A percentile compares a stretch with the other conserved stretches of the same genome.
Conservation (phyloP, 2,113 vertebrate genomes). For the Daubentonia madagascariensis region DNA sequence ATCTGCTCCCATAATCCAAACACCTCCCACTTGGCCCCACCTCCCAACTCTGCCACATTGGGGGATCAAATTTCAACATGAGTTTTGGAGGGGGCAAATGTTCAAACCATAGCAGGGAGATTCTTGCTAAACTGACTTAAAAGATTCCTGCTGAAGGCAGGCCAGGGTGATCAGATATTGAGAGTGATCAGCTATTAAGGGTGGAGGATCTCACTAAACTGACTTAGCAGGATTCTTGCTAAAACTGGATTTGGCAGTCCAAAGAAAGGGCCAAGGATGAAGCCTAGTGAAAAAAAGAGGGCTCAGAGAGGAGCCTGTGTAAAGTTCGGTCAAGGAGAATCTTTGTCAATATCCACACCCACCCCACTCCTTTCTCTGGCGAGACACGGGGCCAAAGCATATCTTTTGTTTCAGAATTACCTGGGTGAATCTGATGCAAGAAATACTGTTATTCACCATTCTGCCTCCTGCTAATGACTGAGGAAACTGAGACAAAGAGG, state of each 20-base stretch:
- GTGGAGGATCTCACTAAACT: neutral
- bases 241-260: neutral
- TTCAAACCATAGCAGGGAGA: neutral
- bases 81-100: neutral
- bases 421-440: neutral
- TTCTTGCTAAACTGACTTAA: neutral
- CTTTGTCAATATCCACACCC: neutral
- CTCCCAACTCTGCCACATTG: neutral
- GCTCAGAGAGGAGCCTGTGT: neutral
- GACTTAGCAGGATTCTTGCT: neutral
- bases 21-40: neutral
- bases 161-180: neutral
- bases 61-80: neutral
- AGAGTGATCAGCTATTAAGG: neutral
- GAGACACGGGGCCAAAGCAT: too few species aligned
- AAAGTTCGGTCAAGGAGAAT: neutral
- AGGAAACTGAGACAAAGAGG: too few species aligned
- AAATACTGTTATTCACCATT: too few species aligned
- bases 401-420: neutral
- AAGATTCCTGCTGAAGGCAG: neutral
- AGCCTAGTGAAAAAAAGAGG: neutral
- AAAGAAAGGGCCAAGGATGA: neutral
- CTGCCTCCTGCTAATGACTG: neutral
- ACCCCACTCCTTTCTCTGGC: neutral
- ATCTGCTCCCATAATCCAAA: neutral